A percentile compares a stretch with the other conserved stretches of the same genome.
Conservation (phyloP, 1,140 invertebrate genomes). For the Magallana gigas region DNA sequence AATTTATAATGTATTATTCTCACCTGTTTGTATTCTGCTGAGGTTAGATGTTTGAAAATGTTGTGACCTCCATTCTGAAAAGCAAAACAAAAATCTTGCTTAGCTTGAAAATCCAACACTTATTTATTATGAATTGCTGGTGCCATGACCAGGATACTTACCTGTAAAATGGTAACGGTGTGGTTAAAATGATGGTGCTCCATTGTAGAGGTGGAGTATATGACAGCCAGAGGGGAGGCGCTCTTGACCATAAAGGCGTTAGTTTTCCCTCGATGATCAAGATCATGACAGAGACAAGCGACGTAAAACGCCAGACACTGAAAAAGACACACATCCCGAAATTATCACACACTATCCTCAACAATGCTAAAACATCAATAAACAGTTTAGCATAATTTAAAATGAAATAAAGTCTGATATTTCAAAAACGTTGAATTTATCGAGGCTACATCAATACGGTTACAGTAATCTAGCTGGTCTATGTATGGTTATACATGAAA, state of each 20-base stretch:
- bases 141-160: slow-evolving; percentile 68
- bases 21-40: slow-evolving; percentile 88
- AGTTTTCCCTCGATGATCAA: slow-evolving; percentile 97
- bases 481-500: too few species aligned
- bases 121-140: neutral
- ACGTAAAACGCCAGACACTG: slow-evolving; percentile 96
- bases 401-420: too few species aligned
- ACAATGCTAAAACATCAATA: too few species aligned
- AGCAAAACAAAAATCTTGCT: neutral
- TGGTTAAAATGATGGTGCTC: slow-evolving; percentile 94
- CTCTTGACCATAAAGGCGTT: slow-evolving; percentile 96
- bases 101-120: neutral
- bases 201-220: slow-evolving; percentile 91
- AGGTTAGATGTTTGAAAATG: slow-evolving; percentile 88
- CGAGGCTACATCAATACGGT: too few species aligned
- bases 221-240: slow-evolving; percentile 88
- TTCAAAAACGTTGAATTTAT: too few species aligned
- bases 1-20: neutral
- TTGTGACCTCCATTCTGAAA: slow-evolving; percentile 87
- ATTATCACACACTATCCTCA: neutral
- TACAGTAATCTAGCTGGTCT: too few species aligned
- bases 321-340: slow-evolving; percentile 87
- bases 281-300: slow-evolving; percentile 96
- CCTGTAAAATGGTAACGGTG: slow-evolving; percentile 90
- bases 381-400: too few species aligned